Conservation (phyloP, 2,113 vertebrate genomes). For the Neolamprologus modestus region DNA sequence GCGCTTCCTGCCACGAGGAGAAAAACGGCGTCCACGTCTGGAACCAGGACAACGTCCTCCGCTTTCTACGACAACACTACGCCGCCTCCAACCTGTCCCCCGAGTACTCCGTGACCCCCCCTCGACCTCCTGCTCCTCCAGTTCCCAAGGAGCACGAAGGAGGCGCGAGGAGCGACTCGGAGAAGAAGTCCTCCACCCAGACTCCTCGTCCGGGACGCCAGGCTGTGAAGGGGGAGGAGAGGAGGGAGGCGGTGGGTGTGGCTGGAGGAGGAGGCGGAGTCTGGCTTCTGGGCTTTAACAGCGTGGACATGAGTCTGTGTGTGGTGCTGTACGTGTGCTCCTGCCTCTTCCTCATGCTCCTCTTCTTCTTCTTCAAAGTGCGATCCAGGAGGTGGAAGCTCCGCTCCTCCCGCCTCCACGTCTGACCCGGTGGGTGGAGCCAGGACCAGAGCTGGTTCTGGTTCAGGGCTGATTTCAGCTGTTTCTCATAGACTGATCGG, state of each 20-base stretch:
- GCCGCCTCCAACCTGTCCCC: constrained; percentile 69
- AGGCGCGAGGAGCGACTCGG: neutral
- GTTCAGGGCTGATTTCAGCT: neutral
- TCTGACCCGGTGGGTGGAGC: constrained; percentile 20
- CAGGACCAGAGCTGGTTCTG: neutral
- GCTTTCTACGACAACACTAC: constrained; percentile 82
- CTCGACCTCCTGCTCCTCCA: neutral
- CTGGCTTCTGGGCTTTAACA: constrained; percentile 85
- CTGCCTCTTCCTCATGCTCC: constrained; percentile 85
- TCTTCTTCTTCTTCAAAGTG: constrained; percentile 91
- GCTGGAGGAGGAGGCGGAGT: constrained; percentile 10
- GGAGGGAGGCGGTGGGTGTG: neutral
- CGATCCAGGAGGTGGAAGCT: constrained; percentile 82
- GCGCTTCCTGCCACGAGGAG: constrained; percentile 84
- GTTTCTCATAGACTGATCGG: neutral
- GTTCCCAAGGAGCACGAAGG: neutral
- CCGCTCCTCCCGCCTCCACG: constrained; percentile 59
- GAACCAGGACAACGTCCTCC: constrained; percentile 77
- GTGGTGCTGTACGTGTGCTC: constrained; percentile 85
- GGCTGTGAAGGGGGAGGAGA: neutral
- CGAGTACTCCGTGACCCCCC: constrained; percentile 41
- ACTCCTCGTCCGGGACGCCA: neutral
- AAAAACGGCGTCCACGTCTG: constrained; percentile 78
- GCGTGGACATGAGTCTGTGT: constrained; percentile 94
- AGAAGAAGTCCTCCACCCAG: neutral